A percentile compares a stretch with the other conserved stretches of the same genome.
phyloP scores from a whole-genome alignment of 1,140 invertebrate species.

The Bombus picipes region DNA sequence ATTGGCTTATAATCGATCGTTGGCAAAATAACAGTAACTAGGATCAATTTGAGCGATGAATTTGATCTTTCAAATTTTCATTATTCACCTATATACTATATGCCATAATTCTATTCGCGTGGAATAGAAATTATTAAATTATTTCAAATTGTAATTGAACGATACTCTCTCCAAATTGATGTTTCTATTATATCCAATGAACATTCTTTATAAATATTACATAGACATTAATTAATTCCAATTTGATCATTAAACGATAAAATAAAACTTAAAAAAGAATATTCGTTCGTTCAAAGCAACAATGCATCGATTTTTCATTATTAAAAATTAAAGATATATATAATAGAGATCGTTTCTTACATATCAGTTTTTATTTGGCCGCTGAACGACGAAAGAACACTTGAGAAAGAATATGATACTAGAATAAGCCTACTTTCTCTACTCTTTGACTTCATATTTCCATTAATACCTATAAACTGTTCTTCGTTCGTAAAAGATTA shows the following conservation, averaged over 20 bases:
- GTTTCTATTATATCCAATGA: background rate
- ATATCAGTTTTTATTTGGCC: too few relatives aligned
- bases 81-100: background rate
- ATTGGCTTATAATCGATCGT: constrained; percentile 2
- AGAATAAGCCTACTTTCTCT: too few relatives aligned
- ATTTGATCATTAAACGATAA: background rate
- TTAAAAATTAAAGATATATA: too few relatives aligned
- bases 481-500: background rate
- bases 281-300: background rate
- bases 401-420: too few relatives aligned
- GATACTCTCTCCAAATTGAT: background rate
- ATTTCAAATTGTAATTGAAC: background rate
- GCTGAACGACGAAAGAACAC: too few relatives aligned
- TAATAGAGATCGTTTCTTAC: too few relatives aligned
- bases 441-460: background rate
- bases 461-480: background rate
- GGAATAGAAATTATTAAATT: background rate
- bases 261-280: background rate
- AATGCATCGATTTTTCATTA: too few relatives aligned
- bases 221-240: background rate
- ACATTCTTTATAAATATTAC: background rate
- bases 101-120: background rate
- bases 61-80: background rate
- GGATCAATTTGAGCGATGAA: constrained; percentile 6
- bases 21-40: constrained; percentile 11